These are phyloP conservation scores for Lordiphosa mommai DNA, from an alignment of 1,140 invertebrate genomes.

Conservation along the genomic window DNA sequence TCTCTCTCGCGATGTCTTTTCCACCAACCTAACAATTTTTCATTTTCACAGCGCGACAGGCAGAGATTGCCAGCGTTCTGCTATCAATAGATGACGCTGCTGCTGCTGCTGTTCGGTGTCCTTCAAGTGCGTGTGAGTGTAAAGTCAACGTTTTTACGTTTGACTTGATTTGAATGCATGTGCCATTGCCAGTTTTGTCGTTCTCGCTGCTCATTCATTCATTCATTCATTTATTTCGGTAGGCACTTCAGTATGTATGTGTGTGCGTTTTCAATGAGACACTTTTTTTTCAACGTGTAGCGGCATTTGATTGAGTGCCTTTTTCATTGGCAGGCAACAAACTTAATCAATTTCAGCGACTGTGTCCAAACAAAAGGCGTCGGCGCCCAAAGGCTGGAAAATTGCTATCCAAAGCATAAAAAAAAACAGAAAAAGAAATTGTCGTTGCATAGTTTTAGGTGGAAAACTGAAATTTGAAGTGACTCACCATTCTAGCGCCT, in stretches of 20 bases:
- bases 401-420: slow-evolving; percentile 32
- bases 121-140: slow-evolving; percentile 31
- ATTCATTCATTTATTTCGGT: slow-evolving; percentile 53
- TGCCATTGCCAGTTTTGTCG: background rate
- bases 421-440: slow-evolving; percentile 12
- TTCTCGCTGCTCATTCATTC: slow-evolving; percentile 26
- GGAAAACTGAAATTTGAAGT: slow-evolving; percentile 26
- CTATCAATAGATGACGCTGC: slow-evolving; percentile 12
- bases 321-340: slow-evolving; percentile 69
- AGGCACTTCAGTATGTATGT: slow-evolving; percentile 29
- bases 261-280: slow-evolving; percentile 37
- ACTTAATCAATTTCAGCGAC: slow-evolving; percentile 72
- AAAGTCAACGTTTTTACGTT: slow-evolving; percentile 64
- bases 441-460: slow-evolving; percentile 29
- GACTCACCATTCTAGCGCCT: slow-evolving; percentile 31
- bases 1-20: background rate
- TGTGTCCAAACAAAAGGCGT: slow-evolving; percentile 71
- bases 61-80: background rate
- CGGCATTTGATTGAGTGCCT: slow-evolving; percentile 65
- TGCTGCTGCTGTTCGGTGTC: slow-evolving; percentile 10
- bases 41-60: slow-evolving; percentile 9
- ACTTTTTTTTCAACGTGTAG: slow-evolving; percentile 17
- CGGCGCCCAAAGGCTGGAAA: slow-evolving; percentile 61
- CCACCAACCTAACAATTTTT: background rate
- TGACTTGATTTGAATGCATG: slow-evolving; percentile 65